A percentile compares a stretch with the other conserved stretches of the same genome.
These are phyloP conservation scores for Callithrix jacchus DNA, from an alignment of 2,113 vertebrate genomes.

Conservation along the genomic window DNA sequence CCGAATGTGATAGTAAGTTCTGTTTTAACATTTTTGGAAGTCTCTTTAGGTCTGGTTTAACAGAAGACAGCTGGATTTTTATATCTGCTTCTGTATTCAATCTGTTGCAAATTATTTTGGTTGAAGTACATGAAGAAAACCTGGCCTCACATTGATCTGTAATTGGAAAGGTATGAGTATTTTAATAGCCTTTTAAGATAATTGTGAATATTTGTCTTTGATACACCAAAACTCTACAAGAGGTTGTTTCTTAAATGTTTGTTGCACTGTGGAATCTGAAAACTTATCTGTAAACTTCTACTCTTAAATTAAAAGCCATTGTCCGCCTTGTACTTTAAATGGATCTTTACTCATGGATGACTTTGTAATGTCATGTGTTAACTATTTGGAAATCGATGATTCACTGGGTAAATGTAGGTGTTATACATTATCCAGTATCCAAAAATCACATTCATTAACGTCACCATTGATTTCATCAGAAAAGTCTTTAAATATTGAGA, in stretches of 20 bases:
- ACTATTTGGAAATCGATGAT: neutral
- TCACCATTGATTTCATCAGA: neutral
- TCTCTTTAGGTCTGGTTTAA: conserved; percentile 19
- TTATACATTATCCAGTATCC: neutral
- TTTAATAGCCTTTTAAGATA: neutral
- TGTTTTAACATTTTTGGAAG: neutral
- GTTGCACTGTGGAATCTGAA: neutral
- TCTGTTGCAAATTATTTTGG: neutral
- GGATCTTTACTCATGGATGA: neutral
- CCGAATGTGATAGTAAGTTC: too few relatives aligned
- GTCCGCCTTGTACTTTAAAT: neutral
- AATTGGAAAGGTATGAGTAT: neutral
- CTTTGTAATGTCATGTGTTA: neutral
- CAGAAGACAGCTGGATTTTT: conserved; percentile 36
- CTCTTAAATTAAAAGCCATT: neutral
- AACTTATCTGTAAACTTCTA: neutral
- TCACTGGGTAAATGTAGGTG: neutral
- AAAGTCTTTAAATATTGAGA: conserved; percentile 3
- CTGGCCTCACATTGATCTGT: neutral
- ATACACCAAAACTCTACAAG: neutral
- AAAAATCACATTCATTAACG: neutral
- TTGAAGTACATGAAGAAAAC: conserved; percentile 10
- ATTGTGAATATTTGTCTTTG: conserved; percentile 29
- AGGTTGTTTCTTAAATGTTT: neutral
- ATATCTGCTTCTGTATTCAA: conserved; percentile 26